Evolutionary conservation across 2,888 invertebrate genomes (phyloP), one percentile per base, ranked within the genome.

Genomic region (Elmis aenea): DNA sequence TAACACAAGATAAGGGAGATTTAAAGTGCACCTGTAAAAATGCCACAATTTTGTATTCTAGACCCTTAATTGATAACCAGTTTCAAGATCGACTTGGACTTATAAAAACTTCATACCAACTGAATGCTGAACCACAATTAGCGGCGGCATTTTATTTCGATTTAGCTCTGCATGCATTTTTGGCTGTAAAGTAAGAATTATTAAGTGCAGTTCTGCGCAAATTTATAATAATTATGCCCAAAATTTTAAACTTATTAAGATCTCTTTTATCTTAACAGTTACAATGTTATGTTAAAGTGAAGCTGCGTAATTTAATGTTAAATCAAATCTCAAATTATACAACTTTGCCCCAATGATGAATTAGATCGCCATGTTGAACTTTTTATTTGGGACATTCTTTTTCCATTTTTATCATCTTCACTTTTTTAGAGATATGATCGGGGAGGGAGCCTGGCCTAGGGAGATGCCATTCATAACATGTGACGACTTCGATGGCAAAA

Each of bases 111-210:
- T 81, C 82, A 0, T 85, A 79, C 62, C 83, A 82, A 59, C 71
- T 85, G 60, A 82, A 79, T 52, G 74, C 74, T 1, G 77, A 80
- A 52, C 85, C 86, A 2, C 82, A 84, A 67, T 81, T 89, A 42
- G 78, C 83, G 23, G 80, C 85, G 1, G 85, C 86, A 3, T 92
- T 93, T 67, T 91, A 92, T 68, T 92, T 90, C 66, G 93, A 94
- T 67, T 67, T 93, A 44, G 79, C 84, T 13, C 64, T 86, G 38
- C 72, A 83, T 49, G 77, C 85, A 2, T 79, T 87, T 57, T 66
- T 84, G 50, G 76, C 85, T 4, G 71, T 86, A 46, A 84, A 81
- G 85, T 85, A 74, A 72, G 55, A 3, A 12, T 21, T 15, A 3
- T 10, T 26, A 24, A 18, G 8, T 18, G 5, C 18, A 8, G 18